Base-by-base conservation (phyloP, 2,888 invertebrate genomes). In the Lysandra coridon region DNA sequence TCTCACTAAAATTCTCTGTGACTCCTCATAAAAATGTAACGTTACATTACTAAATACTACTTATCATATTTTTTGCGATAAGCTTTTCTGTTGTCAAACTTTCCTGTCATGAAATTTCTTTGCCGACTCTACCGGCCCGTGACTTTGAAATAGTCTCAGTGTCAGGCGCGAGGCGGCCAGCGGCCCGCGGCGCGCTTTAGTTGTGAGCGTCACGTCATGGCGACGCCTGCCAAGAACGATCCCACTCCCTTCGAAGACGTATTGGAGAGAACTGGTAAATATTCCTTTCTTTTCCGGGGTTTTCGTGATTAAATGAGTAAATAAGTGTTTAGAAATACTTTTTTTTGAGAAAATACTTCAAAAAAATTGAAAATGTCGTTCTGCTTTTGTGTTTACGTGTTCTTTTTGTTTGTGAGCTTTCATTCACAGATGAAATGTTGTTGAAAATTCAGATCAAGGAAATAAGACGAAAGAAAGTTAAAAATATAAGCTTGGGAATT, bases 161-260 rank as follows among this genome's bases (percentile, higher is more conserved):
- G 87, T 86, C 87, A 86, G 69, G 89, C 91, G 23, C 23, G 23
- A 23, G 23, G 23, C 23, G 23, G 23, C 23, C 23, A 0, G 23
- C 23, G 23, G 23, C 23, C 23, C 23, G 23, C 23, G 91, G 90
- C 77, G 81, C 77, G 79, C 78, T 80, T 80, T 80, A 81, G 78
- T 64, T 40, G 33, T 33, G 69, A 62, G 80, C 80, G 64, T 40
- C 80, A 80, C 78, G 78, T 80, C 78, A 82, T 81, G 79, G 80
- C 81, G 78, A 80, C 80, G 75, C 57, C 84, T 81, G 80, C 84
- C 82, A 83, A 81, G 2, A 76, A 76, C 57, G 44, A 4, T 37
- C 83, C 85, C 0, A 86, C 87, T 57, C 85, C 90, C 1, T 92
- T 92, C 79, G 92, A 92, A 76, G 92, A 91, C 75, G 91, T 92